A percentile compares a stretch with the other conserved stretches of the same genome.
These are phyloP conservation scores for Linepithema humile DNA, from an alignment of 1,140 invertebrate species.

Conservation along the genomic window DNA sequence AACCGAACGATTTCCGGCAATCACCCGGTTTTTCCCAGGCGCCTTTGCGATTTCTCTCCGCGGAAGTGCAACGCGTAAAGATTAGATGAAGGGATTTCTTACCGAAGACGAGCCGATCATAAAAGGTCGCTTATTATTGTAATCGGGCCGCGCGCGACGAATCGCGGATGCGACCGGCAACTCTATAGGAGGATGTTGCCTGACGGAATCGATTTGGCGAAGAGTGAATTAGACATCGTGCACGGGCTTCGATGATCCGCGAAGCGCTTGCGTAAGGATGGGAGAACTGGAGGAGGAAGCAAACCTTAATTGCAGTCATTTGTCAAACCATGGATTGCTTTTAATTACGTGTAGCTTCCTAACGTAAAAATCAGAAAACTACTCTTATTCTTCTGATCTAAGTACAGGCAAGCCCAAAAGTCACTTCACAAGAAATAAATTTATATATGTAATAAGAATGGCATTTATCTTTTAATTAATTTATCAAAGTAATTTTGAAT, in stretches of 20 bases:
- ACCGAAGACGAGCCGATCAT: neutral
- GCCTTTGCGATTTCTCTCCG: slow-evolving; percentile 18
- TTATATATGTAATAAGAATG: neutral
- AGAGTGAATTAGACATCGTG: slow-evolving; percentile 25
- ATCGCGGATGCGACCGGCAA: slow-evolving; percentile 10
- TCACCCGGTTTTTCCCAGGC: slow-evolving; percentile 43
- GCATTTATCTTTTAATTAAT: neutral
- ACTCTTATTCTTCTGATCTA: neutral
- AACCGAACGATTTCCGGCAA: slow-evolving; percentile 32
- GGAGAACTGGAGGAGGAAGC: slow-evolving; percentile 11
- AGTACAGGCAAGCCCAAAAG: neutral
- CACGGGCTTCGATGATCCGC: neutral
- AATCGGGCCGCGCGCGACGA: slow-evolving; percentile 25
- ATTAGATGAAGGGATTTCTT: slow-evolving; percentile 14
- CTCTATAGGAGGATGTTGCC: slow-evolving; percentile 20
- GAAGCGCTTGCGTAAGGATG: slow-evolving; percentile 14
- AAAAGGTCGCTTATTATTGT: slow-evolving; percentile 39
- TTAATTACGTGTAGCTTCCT: neutral
- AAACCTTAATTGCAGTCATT: slow-evolving; percentile 15
- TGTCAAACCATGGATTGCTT: slow-evolving; percentile 11
- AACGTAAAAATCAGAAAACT: neutral
- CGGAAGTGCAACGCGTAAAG: slow-evolving; percentile 25
- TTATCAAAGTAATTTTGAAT: neutral
- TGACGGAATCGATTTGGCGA: slow-evolving; percentile 40
- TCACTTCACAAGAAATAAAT: neutral